Evolutionary conservation across 2,797 vertebrate species (phyloP).

Genomic region (Diglossa cyanea): DNA sequence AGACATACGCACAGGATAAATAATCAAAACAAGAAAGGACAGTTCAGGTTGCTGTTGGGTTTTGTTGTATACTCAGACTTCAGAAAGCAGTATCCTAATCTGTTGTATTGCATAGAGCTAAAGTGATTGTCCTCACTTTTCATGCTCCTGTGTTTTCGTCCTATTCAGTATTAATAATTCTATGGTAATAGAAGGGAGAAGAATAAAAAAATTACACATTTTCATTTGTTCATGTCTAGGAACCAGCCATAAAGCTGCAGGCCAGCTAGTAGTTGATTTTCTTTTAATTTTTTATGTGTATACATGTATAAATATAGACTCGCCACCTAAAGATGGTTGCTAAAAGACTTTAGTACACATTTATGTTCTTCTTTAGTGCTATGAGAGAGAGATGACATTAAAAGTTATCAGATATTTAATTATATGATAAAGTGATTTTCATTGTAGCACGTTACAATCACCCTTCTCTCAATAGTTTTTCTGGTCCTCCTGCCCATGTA

Average conservation of each 20-base stretch:
- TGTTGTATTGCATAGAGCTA: neutral
- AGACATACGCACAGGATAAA: neutral
- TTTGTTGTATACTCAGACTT: neutral
- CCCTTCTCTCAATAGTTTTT: neutral
- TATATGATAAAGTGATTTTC: neutral
- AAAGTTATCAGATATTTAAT: neutral
- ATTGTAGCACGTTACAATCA: neutral
- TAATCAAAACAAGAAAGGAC: neutral
- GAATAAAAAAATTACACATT: neutral
- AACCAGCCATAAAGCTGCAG: neutral
- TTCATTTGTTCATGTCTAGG: neutral
- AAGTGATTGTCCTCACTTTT: neutral
- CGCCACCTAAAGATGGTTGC: neutral
- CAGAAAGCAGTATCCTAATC: neutral
- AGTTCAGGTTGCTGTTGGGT: neutral
- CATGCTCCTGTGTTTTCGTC: neutral
- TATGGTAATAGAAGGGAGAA: neutral
- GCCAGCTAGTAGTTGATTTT: neutral
- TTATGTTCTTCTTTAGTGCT: neutral
- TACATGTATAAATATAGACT: neutral
- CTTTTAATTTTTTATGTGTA: neutral
- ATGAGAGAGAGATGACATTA: neutral
- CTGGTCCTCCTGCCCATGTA: neutral
- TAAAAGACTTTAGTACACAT: neutral
- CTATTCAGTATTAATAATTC: neutral